Conservation (phyloP, 2,797 vertebrate genomes). For the Emys orbicularis region DNA sequence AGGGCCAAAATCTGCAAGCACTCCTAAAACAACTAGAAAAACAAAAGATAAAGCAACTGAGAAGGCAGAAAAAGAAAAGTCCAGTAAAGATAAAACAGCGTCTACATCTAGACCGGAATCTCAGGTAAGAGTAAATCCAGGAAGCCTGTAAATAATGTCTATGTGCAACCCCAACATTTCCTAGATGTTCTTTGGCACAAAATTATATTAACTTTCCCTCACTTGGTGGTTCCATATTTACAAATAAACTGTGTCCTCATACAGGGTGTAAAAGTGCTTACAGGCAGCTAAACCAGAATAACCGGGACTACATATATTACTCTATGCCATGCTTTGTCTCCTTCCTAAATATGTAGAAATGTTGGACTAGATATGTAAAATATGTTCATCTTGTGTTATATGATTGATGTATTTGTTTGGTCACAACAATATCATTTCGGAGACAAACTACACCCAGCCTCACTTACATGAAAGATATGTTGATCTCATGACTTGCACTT, state of each 20-base stretch:
- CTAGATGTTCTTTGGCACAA: background rate
- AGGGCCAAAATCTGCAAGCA: slow-evolving; percentile 74
- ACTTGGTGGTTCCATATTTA: background rate
- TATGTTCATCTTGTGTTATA: background rate
- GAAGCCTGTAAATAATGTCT: background rate
- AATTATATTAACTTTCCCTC: background rate
- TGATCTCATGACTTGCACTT: background rate
- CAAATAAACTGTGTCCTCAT: background rate
- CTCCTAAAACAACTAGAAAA: slow-evolving; percentile 81
- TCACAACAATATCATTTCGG: background rate
- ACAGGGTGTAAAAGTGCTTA: background rate
- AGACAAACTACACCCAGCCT: background rate
- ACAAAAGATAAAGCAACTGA: slow-evolving; percentile 82
- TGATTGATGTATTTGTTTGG: background rate
- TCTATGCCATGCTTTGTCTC: background rate
- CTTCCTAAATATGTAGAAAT: background rate
- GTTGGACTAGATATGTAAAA: background rate
- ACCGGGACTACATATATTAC: background rate
- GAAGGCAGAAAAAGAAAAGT: slow-evolving; percentile 80
- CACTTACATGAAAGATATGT: background rate
- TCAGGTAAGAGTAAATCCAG: slow-evolving; percentile 73
- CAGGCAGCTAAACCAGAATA: background rate
- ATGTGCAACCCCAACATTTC: background rate
- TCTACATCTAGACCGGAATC: slow-evolving; percentile 68
- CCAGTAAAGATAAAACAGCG: slow-evolving; percentile 64